phyloP scores from a whole-genome alignment of 2,113 vertebrate genomes.

The Lepidothrix coronata region DNA sequence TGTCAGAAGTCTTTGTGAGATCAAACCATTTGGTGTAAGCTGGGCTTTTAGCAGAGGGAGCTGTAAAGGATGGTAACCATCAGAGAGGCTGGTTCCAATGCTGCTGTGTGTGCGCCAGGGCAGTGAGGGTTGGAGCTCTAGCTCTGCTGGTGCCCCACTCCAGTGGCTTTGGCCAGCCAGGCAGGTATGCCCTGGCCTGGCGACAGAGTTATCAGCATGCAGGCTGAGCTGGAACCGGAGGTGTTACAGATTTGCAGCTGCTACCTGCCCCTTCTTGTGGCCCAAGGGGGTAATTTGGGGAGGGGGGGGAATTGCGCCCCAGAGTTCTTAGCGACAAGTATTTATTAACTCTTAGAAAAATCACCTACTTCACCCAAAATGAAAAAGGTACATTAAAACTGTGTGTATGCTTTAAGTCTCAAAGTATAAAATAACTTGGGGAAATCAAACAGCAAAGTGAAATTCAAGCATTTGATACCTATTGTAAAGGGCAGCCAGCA shows the following conservation, averaged over 20 bases:
- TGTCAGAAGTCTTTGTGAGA: background rate
- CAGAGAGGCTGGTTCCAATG: background rate
- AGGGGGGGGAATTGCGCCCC: background rate
- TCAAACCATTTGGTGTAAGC: background rate
- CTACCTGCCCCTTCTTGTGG: background rate
- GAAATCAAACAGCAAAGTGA: background rate
- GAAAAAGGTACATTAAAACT: background rate
- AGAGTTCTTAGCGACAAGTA: rapidly evolving
- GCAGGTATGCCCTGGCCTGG: background rate
- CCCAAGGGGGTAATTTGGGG: background rate
- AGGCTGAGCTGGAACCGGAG: background rate
- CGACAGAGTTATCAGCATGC: background rate
- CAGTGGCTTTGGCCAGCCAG: background rate
- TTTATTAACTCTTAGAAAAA: conserved; percentile 46
- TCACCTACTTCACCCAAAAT: conserved; percentile 32
- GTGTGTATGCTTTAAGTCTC: background rate
- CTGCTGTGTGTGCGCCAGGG: background rate
- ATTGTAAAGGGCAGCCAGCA: background rate
- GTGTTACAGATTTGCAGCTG: background rate
- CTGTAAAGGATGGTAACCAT: background rate
- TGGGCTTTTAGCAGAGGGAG: background rate
- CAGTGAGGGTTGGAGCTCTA: background rate
- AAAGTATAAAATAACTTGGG: conserved; percentile 17
- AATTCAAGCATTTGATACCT: background rate
- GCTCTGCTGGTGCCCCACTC: rapidly evolving